A percentile compares a stretch with the other conserved stretches of the same genome.
phyloP scores from a whole-genome alignment of 2,888 invertebrate genomes.

The Rotaria sp. region DNA sequence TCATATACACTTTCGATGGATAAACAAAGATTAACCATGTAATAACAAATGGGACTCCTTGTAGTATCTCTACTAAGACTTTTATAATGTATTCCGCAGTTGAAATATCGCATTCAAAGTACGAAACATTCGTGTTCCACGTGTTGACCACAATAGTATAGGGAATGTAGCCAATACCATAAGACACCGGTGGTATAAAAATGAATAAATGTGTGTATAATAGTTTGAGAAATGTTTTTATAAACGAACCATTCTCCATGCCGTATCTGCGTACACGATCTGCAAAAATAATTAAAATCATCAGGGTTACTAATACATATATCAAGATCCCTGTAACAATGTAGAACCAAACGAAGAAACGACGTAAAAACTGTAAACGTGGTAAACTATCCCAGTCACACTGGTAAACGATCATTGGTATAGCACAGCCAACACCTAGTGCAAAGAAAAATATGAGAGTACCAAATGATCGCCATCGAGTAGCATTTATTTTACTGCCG shows the following conservation, averaged over 20 bases:
- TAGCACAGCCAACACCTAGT: not conserved
- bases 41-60: not conserved
- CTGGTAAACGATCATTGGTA: not conserved
- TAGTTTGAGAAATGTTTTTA: not conserved
- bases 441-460: not conserved
- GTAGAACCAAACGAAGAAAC: not conserved
- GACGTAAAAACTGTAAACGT: not conserved
- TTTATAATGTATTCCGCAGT: not conserved
- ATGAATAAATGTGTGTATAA: not conserved
- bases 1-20: not conserved
- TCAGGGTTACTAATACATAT: not conserved
- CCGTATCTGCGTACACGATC: not conserved
- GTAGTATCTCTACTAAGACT: not conserved
- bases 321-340: not conserved
- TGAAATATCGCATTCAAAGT: not conserved
- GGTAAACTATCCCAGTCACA: not conserved
- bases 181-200: not conserved
- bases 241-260: not conserved
- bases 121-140: too few relatives aligned
- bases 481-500: not conserved
- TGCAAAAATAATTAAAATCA: not conserved
- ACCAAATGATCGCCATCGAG: not conserved
- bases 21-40: not conserved
- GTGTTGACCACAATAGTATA: not conserved
- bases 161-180: not conserved